Conservation (phyloP, 2,113 vertebrate species). For the Psammodynastes pulverulentus region DNA sequence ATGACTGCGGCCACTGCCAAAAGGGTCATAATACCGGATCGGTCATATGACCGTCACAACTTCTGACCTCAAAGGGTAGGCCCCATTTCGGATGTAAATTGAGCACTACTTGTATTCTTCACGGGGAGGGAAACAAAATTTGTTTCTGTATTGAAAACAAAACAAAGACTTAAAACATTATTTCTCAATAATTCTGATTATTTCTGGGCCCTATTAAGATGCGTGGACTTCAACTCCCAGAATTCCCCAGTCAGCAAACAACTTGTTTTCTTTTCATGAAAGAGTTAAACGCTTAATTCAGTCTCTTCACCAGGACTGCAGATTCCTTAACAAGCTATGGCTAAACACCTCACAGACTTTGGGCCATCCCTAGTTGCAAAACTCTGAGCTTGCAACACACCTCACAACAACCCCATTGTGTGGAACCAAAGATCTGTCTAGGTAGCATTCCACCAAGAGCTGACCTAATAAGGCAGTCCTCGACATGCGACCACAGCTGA, state of each 20-base stretch:
- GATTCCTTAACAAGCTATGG: neutral
- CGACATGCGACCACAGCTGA: too few relatives aligned
- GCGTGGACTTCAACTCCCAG: neutral
- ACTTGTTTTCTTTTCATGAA: neutral
- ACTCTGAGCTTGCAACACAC: too few relatives aligned
- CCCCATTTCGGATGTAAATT: neutral
- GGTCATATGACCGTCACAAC: neutral
- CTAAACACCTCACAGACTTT: neutral
- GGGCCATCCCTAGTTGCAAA: neutral
- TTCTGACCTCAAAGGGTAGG: neutral
- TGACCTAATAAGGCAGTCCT: too few relatives aligned
- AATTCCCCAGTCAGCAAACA: neutral
- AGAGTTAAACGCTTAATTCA: neutral
- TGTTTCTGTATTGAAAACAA: neutral
- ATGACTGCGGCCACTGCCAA: neutral
- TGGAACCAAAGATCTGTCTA: neutral
- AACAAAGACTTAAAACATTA: neutral
- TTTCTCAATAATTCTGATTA: neutral
- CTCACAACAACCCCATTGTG: too few relatives aligned
- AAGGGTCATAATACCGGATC: neutral
- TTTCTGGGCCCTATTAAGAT: neutral
- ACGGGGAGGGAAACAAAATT: neutral
- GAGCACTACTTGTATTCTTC: neutral
- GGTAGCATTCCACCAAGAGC: too few relatives aligned
- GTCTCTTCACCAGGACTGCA: neutral